Conservation (phyloP, 2,888 invertebrate species). For the Leucania comma region DNA sequence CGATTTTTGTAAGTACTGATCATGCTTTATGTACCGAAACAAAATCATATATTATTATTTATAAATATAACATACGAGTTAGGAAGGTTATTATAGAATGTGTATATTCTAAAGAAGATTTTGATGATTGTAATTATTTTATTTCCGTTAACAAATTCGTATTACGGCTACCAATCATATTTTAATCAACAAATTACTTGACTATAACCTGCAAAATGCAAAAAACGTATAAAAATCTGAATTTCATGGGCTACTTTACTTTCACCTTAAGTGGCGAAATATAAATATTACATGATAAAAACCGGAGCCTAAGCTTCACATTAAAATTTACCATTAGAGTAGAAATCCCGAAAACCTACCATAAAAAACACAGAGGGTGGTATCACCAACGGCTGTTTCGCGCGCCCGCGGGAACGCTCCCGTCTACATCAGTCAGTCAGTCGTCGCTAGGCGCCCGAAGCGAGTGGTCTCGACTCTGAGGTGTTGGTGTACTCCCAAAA, state of each 20-base stretch:
- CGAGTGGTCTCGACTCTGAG: not conserved
- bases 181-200: too few relatives aligned
- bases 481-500: slow-evolving; percentile 33
- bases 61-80: not conserved
- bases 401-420: slow-evolving; percentile 65
- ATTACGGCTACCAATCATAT: too few relatives aligned
- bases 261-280: not conserved
- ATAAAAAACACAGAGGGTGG: slow-evolving; percentile 72
- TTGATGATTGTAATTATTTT: too few relatives aligned
- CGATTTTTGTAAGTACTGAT: not conserved
- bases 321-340: slow-evolving; percentile 73
- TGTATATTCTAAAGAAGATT: too few relatives aligned
- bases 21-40: not conserved
- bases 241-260: too few relatives aligned
- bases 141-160: too few relatives aligned
- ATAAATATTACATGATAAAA: not conserved
- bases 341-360: slow-evolving; percentile 65
- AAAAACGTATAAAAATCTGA: too few relatives aligned
- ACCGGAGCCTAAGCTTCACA: not conserved
- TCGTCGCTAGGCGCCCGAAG: slow-evolving; percentile 31
- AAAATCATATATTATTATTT: not conserved
- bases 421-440: slow-evolving; percentile 35
- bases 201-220: too few relatives aligned
- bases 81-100: not conserved
- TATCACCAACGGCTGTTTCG: slow-evolving; percentile 70